A percentile compares a stretch with the other conserved stretches of the same genome.
Evolutionary conservation across 1,140 invertebrate genomes (phyloP).

Genomic region (Drosophila sp.): DNA sequence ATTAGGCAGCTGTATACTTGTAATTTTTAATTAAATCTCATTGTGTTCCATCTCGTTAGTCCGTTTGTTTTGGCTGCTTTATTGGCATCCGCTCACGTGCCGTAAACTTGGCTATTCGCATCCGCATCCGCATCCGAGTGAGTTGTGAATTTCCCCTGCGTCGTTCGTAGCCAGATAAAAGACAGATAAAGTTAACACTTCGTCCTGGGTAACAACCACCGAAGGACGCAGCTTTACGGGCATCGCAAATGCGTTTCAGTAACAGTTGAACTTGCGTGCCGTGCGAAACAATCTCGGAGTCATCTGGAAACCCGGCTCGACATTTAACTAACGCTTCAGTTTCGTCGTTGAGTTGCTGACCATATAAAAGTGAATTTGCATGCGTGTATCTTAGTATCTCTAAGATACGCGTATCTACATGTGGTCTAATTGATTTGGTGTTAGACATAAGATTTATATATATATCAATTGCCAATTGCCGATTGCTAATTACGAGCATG

Average conservation of each 20-base stretch:
- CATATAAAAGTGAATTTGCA: slow-evolving; percentile 14
- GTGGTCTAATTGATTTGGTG: slow-evolving; percentile 38
- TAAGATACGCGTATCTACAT: slow-evolving; percentile 10
- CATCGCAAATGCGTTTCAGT: slow-evolving; percentile 57
- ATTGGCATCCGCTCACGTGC: slow-evolving; percentile 39
- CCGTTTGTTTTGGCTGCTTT: slow-evolving; percentile 5
- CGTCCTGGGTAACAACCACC: slow-evolving; percentile 45
- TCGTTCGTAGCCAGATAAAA: slow-evolving; percentile 55
- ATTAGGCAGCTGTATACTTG: slow-evolving; percentile 29
- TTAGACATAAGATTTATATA: slow-evolving; percentile 56
- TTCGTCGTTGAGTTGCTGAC: background rate
- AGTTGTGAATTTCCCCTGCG: slow-evolving; percentile 38
- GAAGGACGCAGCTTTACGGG: slow-evolving; percentile 34
- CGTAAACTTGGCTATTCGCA: background rate
- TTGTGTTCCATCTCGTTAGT: slow-evolving; percentile 11
- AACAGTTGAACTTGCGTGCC: slow-evolving; percentile 56
- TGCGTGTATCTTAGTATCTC: slow-evolving; percentile 35
- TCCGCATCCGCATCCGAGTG: slow-evolving; percentile 9
- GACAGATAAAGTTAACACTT: slow-evolving; percentile 69
- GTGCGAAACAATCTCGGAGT: slow-evolving; percentile 42
- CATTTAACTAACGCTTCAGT: background rate
- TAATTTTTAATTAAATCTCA: slow-evolving; percentile 52
- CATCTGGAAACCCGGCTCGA: background rate
- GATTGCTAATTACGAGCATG: slow-evolving; percentile 63
- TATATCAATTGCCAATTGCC: slow-evolving; percentile 14